Percentiles rank a stretch among this genome's conserved stretches.
Evolutionary conservation across 2,113 vertebrate genomes (phyloP).

Genomic region (Xiphophorus hellerii): DNA sequence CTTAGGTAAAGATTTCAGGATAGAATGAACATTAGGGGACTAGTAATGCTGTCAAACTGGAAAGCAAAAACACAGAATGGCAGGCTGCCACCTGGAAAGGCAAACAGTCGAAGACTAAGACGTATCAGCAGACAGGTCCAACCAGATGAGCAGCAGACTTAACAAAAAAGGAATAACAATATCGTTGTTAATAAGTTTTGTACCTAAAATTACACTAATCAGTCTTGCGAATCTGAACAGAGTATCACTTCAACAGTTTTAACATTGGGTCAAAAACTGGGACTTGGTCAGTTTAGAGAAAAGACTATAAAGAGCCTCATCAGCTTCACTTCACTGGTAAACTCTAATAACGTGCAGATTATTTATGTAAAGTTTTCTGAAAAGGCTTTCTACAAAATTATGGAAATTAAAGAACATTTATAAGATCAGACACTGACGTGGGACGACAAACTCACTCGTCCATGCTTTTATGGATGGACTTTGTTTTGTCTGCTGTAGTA

Average conservation of each 20-base stretch:
- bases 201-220: not conserved
- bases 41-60: not conserved
- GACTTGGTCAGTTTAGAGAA: not conserved
- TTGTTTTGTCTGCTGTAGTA: too few species aligned
- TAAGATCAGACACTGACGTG: not conserved
- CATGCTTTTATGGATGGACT: too few species aligned
- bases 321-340: too few species aligned
- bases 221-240: not conserved
- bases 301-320: not conserved
- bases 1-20: not conserved
- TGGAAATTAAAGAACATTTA: not conserved
- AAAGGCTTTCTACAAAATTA: too few species aligned
- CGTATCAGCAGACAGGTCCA: not conserved
- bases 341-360: too few species aligned
- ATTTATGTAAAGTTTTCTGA: too few species aligned
- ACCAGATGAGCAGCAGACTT: not conserved
- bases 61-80: not conserved
- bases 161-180: not conserved
- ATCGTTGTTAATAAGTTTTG: not conserved
- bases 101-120: not conserved
- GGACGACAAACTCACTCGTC: not conserved
- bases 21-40: not conserved
- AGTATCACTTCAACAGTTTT: not conserved
- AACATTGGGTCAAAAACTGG: too few species aligned
- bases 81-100: not conserved